Evolutionary conservation across 1,140 invertebrate species (phyloP).

Genomic region (Triops longicaudatus): DNA sequence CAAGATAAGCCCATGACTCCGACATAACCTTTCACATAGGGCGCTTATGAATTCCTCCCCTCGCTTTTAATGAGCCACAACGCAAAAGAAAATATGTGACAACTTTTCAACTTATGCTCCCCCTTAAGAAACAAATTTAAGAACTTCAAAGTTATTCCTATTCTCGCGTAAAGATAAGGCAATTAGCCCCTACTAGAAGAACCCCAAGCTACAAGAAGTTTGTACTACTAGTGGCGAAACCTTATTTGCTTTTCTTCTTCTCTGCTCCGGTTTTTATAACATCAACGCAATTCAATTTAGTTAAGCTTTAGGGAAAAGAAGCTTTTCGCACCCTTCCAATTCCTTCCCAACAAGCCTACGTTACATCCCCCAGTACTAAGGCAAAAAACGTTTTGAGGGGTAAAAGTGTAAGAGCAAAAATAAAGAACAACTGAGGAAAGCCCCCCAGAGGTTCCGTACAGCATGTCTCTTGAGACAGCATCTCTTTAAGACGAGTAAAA

Average conservation of each 20-base stretch:
- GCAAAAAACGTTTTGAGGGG: neutral
- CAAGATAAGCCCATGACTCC: conserved; percentile 4
- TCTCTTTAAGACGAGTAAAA: neutral
- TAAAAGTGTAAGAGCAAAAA: neutral
- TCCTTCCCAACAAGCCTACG: neutral
- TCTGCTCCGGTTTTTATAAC: neutral
- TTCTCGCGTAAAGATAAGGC: neutral
- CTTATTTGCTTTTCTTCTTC: neutral
- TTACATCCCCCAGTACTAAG: neutral
- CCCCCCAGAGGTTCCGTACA: neutral
- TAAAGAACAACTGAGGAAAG: neutral
- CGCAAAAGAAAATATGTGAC: neutral
- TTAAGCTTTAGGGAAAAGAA: neutral
- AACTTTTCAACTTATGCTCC: neutral
- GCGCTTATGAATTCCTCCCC: conserved; percentile 1
- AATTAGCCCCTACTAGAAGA: neutral
- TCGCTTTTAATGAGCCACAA: neutral
- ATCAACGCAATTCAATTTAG: neutral
- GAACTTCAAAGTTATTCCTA: neutral
- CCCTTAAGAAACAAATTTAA: neutral
- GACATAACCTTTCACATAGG: neutral
- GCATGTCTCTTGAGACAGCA: neutral
- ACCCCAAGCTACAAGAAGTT: neutral
- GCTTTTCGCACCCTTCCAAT: neutral
- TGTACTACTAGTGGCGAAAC: neutral